Conservation (phyloP, 2,888 invertebrate genomes). For the Orthosia incerta region DNA sequence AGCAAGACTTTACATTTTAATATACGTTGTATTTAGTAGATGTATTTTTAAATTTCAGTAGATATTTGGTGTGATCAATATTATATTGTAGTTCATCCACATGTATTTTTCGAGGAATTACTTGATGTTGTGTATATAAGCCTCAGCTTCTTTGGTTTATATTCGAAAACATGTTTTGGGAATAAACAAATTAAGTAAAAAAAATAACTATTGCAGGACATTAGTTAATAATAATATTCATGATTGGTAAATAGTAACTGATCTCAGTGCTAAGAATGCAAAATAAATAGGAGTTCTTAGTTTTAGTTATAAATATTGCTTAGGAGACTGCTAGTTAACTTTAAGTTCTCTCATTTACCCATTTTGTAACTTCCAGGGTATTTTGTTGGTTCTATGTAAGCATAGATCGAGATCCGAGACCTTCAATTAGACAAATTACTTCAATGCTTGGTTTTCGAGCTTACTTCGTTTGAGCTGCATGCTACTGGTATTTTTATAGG, state of each 20-base stretch:
- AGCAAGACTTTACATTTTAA: conserved; percentile 31
- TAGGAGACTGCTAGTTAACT: conserved; percentile 52
- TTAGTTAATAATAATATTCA: conserved; percentile 25
- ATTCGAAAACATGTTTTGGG: conserved; percentile 16
- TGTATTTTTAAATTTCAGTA: conserved; percentile 30
- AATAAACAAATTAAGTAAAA: neutral
- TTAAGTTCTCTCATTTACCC: conserved; percentile 25
- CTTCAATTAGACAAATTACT: neutral
- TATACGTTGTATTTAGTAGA: conserved; percentile 40
- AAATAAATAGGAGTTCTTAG: conserved; percentile 41
- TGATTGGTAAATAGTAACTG: conserved; percentile 64
- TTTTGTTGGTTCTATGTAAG: conserved; percentile 4
- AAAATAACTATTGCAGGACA: neutral
- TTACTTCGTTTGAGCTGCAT: neutral
- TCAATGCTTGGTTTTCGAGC: neutral
- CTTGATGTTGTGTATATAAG: conserved; percentile 28
- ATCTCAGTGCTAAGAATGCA: conserved; percentile 68
- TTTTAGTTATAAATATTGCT: conserved; percentile 43
- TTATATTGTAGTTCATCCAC: conserved; percentile 25
- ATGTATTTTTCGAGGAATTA: conserved; percentile 37
- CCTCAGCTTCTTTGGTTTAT: conserved; percentile 6
- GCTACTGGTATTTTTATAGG: conserved; percentile 22
- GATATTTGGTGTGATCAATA: conserved; percentile 26
- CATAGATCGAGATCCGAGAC: neutral
- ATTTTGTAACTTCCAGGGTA: conserved; percentile 9